Percentiles rank a stretch among this genome's conserved stretches.
These are phyloP conservation scores for Trachymyrmex septentrionalis DNA, from an alignment of 1,140 invertebrate species.

Conservation along the genomic window DNA sequence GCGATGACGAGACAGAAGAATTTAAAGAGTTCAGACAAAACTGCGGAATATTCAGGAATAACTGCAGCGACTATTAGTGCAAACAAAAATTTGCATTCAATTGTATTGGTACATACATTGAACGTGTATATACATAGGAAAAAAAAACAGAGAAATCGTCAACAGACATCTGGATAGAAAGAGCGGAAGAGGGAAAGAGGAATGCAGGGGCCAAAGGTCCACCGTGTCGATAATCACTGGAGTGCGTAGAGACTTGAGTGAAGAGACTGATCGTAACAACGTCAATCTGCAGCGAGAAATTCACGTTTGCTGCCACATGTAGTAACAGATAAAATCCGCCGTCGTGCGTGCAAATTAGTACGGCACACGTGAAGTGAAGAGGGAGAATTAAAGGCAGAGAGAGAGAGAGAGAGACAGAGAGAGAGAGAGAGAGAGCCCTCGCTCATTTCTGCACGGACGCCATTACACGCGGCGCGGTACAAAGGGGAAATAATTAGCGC, in stretches of 20 bases:
- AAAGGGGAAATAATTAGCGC: conserved; percentile 86
- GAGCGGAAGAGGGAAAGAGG: background rate
- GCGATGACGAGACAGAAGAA: background rate
- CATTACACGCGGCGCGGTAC: conserved; percentile 82
- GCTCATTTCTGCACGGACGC: conserved; percentile 55
- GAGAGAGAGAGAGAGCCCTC: background rate
- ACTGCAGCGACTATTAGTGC: background rate
- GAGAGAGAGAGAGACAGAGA: conserved; percentile 15
- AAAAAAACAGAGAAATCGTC: conserved; percentile 26
- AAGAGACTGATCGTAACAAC: conserved; percentile 54
- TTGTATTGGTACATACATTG: background rate
- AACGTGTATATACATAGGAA: no score
- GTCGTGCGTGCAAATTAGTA: conserved; percentile 66
- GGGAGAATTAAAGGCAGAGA: conserved; percentile 12
- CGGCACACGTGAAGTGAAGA: conserved; percentile 37
- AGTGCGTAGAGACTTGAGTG: conserved; percentile 16
- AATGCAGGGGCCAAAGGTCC: conserved; percentile 60
- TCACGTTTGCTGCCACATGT: conserved; percentile 1
- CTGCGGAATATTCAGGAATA: background rate
- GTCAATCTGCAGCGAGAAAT: conserved; percentile 49
- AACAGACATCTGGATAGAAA: background rate
- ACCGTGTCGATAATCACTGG: conserved; percentile 55
- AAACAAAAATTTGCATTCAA: background rate
- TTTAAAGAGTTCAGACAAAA: background rate
- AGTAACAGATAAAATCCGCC: conserved; percentile 69